Conservation (phyloP, 2,888 invertebrate species). For the Antitype chi region DNA sequence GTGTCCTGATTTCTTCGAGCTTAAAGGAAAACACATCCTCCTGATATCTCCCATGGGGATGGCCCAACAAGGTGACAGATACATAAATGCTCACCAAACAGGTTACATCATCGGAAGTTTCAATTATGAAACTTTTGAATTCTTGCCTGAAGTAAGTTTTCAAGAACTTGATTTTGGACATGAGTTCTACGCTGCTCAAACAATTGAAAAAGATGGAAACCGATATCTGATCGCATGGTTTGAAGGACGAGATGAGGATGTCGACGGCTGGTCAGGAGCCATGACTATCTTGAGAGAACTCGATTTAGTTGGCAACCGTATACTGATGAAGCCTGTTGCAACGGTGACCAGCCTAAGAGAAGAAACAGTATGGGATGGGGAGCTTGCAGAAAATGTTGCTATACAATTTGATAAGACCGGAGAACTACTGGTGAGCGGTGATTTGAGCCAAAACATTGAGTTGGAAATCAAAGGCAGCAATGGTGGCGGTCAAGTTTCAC, state of each 20-base stretch:
- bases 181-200: too few species aligned
- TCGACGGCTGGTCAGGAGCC: constrained; percentile 86
- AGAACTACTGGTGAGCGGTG: constrained; percentile 78
- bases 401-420: constrained; percentile 78
- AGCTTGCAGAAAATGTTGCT: constrained; percentile 65
- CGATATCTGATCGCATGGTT: too few species aligned
- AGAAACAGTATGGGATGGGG: constrained; percentile 67
- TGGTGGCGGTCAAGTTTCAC: constrained; percentile 76
- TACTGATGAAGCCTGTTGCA: constrained; percentile 77
- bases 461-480: constrained; percentile 77
- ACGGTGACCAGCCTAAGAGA: constrained; percentile 76
- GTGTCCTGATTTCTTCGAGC: constrained; percentile 88
- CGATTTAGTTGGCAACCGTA: too few species aligned
- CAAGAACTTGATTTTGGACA: too few species aligned
- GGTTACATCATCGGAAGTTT: constrained; percentile 87
- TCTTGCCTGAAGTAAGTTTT: constrained; percentile 67
- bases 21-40: constrained; percentile 81
- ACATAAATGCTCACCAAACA: constrained; percentile 82
- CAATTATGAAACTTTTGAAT: constrained; percentile 82
- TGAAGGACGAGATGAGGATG: constrained; percentile 33
- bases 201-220: too few species aligned
- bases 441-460: constrained; percentile 75
- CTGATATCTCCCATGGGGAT: background rate
- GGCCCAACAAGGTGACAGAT: constrained; percentile 70
- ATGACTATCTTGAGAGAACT: constrained; percentile 75